These are phyloP conservation scores for Drosophila ercepeae DNA, from an alignment of 1,140 invertebrate genomes.

Conservation along the genomic window DNA sequence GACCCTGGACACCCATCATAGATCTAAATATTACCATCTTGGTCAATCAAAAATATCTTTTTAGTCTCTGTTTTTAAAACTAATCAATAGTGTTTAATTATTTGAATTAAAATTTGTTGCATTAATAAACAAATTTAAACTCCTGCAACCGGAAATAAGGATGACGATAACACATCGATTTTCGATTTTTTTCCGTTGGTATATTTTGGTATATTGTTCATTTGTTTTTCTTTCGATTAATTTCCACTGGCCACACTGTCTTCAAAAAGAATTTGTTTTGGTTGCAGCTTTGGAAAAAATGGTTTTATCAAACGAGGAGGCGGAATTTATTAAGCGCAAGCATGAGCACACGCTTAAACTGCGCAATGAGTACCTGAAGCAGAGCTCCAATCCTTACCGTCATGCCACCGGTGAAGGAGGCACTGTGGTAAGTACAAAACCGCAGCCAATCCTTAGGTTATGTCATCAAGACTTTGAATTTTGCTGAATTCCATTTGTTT, in stretches of 20 bases:
- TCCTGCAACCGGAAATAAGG: neutral
- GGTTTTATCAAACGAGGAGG: conserved; percentile 56
- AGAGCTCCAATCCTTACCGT: conserved; percentile 87
- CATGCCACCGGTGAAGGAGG: conserved; percentile 85
- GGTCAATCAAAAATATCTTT: too few species aligned
- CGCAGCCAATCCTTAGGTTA: conserved; percentile 56
- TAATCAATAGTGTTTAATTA: too few species aligned
- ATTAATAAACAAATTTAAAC: too few species aligned
- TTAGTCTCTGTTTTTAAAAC: too few species aligned
- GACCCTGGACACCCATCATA: neutral
- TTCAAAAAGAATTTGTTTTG: neutral
- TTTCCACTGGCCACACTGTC: conserved; percentile 14
- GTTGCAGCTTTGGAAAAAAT: conserved; percentile 30
- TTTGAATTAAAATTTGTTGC: too few species aligned
- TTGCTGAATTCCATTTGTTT: conserved; percentile 24
- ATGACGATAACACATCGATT: neutral
- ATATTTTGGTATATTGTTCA: conserved; percentile 11
- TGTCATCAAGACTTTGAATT: conserved; percentile 68
- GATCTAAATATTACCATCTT: too few species aligned
- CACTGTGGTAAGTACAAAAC: conserved; percentile 85
- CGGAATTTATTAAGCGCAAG: conserved; percentile 68
- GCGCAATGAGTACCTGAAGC: conserved; percentile 87
- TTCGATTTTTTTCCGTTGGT: neutral
- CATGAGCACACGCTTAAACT: conserved; percentile 75
- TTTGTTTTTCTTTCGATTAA: neutral